A percentile compares a stretch with the other conserved stretches of the same genome.
phyloP scores from a whole-genome alignment of 2,113 vertebrate genomes.

The Crotalus viridis region DNA sequence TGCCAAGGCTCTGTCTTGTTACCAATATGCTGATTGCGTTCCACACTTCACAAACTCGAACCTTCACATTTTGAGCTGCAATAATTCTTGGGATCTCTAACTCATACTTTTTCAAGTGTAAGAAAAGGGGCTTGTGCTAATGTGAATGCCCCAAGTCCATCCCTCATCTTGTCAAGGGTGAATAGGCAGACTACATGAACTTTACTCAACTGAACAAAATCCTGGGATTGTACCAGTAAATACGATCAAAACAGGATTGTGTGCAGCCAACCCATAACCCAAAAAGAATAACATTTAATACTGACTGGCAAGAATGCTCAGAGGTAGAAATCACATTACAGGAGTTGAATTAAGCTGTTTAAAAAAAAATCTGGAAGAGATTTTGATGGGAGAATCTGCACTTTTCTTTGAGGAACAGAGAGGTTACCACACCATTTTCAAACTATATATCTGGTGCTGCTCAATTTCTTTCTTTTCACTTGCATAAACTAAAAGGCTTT shows the following conservation, averaged over 20 bases:
- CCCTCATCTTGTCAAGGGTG: background rate
- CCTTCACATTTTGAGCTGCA: background rate
- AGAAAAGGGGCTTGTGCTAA: background rate
- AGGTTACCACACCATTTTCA: background rate
- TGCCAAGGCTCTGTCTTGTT: background rate
- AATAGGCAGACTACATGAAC: background rate
- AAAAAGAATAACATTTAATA: background rate
- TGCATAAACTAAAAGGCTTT: background rate
- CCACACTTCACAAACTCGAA: background rate
- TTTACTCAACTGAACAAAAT: background rate
- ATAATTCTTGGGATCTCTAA: background rate
- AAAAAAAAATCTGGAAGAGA: background rate
- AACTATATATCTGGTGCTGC: background rate
- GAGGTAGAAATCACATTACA: background rate
- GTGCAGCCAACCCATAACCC: background rate
- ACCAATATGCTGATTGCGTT: background rate
- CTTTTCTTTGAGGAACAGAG: background rate
- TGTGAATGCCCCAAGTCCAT: background rate
- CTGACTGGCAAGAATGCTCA: background rate
- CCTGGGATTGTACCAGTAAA: background rate
- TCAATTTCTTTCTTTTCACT: background rate
- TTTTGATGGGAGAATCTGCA: background rate
- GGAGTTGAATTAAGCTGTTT: background rate
- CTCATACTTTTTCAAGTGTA: background rate
- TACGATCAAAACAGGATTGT: background rate